Evolutionary conservation across 2,113 vertebrate genomes (phyloP).

Genomic region (Ptilorrhoa leucosticta): DNA sequence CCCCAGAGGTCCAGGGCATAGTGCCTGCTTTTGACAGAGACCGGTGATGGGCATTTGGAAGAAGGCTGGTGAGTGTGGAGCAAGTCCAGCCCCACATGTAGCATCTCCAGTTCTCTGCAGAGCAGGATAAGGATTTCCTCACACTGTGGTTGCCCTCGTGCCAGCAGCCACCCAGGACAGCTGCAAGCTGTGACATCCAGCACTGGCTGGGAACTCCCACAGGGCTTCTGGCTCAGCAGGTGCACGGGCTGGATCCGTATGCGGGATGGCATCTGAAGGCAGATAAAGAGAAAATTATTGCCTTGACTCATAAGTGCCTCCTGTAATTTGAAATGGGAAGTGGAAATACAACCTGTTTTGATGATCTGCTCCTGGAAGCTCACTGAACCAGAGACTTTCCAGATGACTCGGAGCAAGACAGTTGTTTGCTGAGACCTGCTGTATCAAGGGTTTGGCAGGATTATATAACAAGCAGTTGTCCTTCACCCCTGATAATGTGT

Average conservation of each 20-base stretch:
- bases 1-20: neutral
- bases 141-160: accelerated
- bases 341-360: slow-evolving; percentile 35
- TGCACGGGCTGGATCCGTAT: neutral
- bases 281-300: slow-evolving; percentile 35
- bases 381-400: slow-evolving; percentile 24
- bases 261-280: neutral
- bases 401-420: slow-evolving; percentile 6
- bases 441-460: slow-evolving; percentile 14
- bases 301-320: slow-evolving; percentile 20
- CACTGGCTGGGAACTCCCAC: neutral
- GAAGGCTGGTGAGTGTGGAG: neutral
- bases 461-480: slow-evolving; percentile 34
- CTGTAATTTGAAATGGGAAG: slow-evolving; percentile 55
- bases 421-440: neutral
- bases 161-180: neutral
- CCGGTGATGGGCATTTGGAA: neutral
- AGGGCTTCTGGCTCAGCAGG: neutral
- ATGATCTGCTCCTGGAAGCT: slow-evolving; percentile 53
- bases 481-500: neutral
- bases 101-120: neutral
- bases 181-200: neutral
- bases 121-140: neutral
- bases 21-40: neutral
- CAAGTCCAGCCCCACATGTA: neutral